Evolutionary conservation across 2,797 vertebrate species (phyloP), one percentile per base, ranked within the genome.

Genomic region (Molossus alvarezi): DNA sequence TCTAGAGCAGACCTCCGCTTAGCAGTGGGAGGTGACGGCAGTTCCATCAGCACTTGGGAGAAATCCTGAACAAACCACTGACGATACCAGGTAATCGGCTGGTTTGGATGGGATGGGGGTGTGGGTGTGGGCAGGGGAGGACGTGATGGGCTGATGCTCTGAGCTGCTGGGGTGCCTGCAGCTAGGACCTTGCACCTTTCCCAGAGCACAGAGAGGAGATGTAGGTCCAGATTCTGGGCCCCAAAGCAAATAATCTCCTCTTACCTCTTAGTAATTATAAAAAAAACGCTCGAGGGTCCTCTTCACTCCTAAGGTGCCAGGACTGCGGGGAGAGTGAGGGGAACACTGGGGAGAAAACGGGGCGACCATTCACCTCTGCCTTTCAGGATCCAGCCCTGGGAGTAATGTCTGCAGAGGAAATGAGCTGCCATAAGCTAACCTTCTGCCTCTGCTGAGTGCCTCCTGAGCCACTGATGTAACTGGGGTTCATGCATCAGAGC

Each of bases 11-110:
- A 58, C 76, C 79, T 75, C 25, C 62, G 29, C 55, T 69, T 86
- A 89, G 87, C 57, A 53, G 9, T 29, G 65, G 69, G 48, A 88
- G 51, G 29, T 45, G 27, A 73, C 55, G 81, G 21, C 23, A 55
- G 64, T 76, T 94, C 80, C 55, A 57, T 58, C 33, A 94, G 45
- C 45, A n/a, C 69, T 91, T 87, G 67, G 73, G 90, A 88, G 64
- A 92, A 95, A 67, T 23, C 69, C 18, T 65, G 58, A 82, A 48
- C 6, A 75, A 80, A 67, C 23, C 62, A 23, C 57, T 76, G 37
- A 37, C 82, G n/a, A 33, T 1, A 20, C 41, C 29, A 73, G 45
- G n/a, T 4, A 48, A 37, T 41, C 17, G 48, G 15, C 80, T 81
- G 71, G 65, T 73, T 90, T 88, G 81, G 45, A 20, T 82, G 76